These are phyloP conservation scores for Tichodroma muraria DNA, from an alignment of 2,113 vertebrate genomes.

Conservation along the genomic window DNA sequence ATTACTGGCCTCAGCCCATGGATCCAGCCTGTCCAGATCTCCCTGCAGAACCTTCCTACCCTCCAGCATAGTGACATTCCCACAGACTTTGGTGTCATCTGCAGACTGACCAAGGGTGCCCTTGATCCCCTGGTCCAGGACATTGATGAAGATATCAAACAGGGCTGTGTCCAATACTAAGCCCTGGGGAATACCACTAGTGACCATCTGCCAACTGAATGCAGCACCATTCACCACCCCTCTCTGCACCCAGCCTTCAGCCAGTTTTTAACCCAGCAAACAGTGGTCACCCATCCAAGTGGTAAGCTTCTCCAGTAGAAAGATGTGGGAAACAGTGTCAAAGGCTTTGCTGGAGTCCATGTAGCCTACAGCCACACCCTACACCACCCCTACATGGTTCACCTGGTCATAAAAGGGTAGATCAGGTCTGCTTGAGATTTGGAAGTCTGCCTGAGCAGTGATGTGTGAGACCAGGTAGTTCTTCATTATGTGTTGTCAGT, in stretches of 20 bases:
- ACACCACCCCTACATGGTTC: not conserved
- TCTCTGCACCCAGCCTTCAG: not conserved
- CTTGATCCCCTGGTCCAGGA: not conserved
- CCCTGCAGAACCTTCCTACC: not conserved
- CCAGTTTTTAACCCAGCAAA: not conserved
- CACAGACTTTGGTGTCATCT: not conserved
- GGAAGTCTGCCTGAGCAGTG: not conserved
- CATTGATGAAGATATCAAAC: not conserved
- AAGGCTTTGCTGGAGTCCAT: not conserved
- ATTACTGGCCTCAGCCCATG: not conserved
- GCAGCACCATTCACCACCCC: too few relatives aligned
- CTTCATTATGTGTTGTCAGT: not conserved
- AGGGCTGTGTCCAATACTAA: not conserved
- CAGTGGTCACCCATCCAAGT: not conserved
- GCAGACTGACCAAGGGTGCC: not conserved
- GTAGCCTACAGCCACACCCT: not conserved
- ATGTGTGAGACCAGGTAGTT: not conserved
- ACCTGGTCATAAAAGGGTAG: not conserved
- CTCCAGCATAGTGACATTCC: not conserved
- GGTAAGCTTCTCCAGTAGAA: not conserved
- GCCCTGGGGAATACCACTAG: not conserved
- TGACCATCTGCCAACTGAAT: not conserved
- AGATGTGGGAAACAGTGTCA: not conserved
- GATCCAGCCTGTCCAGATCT: not conserved
- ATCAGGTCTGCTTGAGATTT: rapidly evolving